Evolutionary conservation across 2,113 vertebrate species (phyloP), one percentile per base, ranked within the genome.

Genomic region (Atrichornis clamosus): DNA sequence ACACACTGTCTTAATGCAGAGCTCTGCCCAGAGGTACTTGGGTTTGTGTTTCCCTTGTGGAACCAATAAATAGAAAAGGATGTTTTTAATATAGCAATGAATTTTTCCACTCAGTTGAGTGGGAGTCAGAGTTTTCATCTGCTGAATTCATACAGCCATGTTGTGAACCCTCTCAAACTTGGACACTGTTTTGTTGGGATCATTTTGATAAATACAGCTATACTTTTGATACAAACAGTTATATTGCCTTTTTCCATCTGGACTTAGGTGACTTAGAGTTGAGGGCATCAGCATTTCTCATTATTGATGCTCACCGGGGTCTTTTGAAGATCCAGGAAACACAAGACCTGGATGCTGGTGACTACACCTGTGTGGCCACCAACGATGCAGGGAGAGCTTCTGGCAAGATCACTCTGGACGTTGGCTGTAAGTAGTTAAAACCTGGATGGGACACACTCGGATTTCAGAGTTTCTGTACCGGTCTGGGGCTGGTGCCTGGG

Each of bases 331-430:
- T 99, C 90, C 98, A 97, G 90, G 98, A 98, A 92, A 98, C 99
- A 8, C 98, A 98, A 94, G 98, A 98, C 30, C 82, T 97, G 21
- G 99, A 99, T 95, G 98, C 99, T 73, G 99, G 99, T 44, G 98
- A 99, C 74, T 99, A 99, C 93, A 98, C 95, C 1, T 99, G 99
- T 27, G 96, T 99, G 59, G 99, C 99, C 33, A 96, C 98, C 65
- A 99, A 99, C 22, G 97, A 98, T 72, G 99, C 99, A 24, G 99
- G 99, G 83, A 98, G 95, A 41, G 98, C 98, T 11, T 98, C 98
- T 82, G 99, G 98, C 62, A 98, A 97, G 95, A 98, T 99, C 90
- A 98, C 98, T 33, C 98, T 99, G 62, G 98, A 99, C 88, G 99
- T 99, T 74, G 99, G 99, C 93, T 99, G 99, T 99, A 98, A 98